These are phyloP conservation scores for Coccyzus lansbergi DNA, from an alignment of 2,797 vertebrate genomes.

Conservation along the genomic window DNA sequence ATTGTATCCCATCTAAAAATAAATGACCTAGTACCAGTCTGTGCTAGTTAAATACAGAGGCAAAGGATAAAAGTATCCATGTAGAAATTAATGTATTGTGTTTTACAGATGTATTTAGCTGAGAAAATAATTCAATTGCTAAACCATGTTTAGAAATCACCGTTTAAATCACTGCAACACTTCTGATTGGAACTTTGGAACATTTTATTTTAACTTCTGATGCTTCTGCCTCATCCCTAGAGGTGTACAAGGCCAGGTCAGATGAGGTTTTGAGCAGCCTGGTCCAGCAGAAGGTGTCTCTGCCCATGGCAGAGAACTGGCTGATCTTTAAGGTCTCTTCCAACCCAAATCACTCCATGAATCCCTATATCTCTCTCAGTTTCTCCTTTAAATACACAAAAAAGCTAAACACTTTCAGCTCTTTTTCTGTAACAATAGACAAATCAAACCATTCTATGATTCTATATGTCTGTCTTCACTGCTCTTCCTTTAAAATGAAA, in stretches of 20 bases:
- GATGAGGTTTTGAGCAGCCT: no score
- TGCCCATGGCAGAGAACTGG: no score
- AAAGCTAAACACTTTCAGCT: background rate
- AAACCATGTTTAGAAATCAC: background rate
- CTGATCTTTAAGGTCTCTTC: no score
- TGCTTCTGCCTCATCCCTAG: no score
- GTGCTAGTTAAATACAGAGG: background rate
- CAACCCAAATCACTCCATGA: no score
- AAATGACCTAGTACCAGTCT: conserved; percentile 29
- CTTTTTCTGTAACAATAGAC: no score
- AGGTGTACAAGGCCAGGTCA: no score
- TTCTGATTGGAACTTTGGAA: background rate
- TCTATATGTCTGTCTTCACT: background rate
- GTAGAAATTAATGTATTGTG: background rate
- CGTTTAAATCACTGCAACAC: background rate
- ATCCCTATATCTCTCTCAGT: background rate
- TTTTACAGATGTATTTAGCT: background rate
- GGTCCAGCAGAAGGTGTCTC: no score
- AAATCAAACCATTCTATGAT: background rate
- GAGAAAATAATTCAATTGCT: accelerated
- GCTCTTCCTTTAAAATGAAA: background rate
- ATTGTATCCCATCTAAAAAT: conserved; percentile 31
- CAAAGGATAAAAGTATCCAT: background rate
- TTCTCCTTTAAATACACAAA: background rate
- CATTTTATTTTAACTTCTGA: background rate